Conservation (phyloP, 2,888 invertebrate species). For the Cecidostiba fungosa region DNA sequence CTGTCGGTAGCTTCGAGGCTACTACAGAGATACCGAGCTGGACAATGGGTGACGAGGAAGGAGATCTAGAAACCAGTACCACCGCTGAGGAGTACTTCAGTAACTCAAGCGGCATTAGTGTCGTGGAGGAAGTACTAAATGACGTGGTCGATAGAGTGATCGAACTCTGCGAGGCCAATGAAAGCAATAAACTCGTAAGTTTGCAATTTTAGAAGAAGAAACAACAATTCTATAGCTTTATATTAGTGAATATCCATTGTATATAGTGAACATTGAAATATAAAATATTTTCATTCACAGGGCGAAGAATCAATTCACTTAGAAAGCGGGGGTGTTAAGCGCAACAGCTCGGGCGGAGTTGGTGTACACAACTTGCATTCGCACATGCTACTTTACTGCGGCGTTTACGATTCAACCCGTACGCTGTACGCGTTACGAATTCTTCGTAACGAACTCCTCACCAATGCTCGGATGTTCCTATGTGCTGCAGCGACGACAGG, state of each 20-base stretch:
- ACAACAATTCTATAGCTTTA: background rate
- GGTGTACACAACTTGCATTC: constrained; percentile 89
- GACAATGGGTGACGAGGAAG: constrained; percentile 81
- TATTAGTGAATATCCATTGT: background rate
- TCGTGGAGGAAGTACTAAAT: constrained; percentile 83
- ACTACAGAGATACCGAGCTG: constrained; percentile 81
- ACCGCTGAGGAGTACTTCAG: constrained; percentile 87
- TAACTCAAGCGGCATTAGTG: constrained; percentile 79
- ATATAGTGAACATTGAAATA: background rate
- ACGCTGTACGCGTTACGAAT: constrained; percentile 88
- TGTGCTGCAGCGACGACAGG: constrained; percentile 89
- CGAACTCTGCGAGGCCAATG: constrained; percentile 72
- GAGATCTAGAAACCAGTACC: constrained; percentile 82
- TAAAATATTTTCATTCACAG: constrained; percentile 62
- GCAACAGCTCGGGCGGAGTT: constrained; percentile 68
- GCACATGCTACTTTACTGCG: constrained; percentile 91
- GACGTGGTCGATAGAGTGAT: constrained; percentile 83
- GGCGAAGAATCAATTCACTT: constrained; percentile 73
- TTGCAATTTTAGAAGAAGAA: background rate
- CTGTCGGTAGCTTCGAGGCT: constrained; percentile 79
- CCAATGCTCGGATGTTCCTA: constrained; percentile 88
- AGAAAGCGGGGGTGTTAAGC: constrained; percentile 70
- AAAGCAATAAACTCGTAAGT: constrained; percentile 72
- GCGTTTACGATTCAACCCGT: constrained; percentile 88
- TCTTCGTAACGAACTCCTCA: constrained; percentile 86